These are phyloP conservation scores for Capromys pilorides DNA, from an alignment of 2,797 vertebrate species.

Conservation along the genomic window DNA sequence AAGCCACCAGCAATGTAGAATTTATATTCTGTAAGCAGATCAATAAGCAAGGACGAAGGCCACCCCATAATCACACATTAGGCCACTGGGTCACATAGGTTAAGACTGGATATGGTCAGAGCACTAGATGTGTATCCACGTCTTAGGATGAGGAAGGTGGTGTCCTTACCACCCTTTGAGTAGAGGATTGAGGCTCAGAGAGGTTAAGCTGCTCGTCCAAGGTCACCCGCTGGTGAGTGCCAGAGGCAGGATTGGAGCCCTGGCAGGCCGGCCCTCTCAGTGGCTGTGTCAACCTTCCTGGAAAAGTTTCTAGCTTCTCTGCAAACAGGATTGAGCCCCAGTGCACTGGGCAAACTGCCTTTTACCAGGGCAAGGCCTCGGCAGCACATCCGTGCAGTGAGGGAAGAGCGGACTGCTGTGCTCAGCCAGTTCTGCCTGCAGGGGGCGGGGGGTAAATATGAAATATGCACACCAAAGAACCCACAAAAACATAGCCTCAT, in stretches of 20 bases:
- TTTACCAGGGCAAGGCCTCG: neutral
- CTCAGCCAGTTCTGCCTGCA: neutral
- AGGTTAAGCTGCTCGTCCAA: neutral
- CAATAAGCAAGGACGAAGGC: neutral
- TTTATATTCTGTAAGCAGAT: neutral
- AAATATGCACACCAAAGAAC: no score
- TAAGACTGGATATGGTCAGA: rapidly evolving
- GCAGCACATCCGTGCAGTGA: neutral
- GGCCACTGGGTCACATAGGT: neutral
- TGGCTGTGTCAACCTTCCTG: neutral
- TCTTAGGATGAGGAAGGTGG: neutral
- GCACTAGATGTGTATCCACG: no score
- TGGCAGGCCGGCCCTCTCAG: neutral
- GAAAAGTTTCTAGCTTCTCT: neutral
- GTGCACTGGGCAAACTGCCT: neutral
- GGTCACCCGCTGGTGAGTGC: neutral
- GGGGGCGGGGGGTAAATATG: no score
- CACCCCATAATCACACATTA: rapidly evolving
- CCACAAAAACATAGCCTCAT: no score
- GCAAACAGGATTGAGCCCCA: neutral
- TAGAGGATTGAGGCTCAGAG: neutral
- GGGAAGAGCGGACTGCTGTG: neutral
- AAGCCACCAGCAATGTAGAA: neutral
- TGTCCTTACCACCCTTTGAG: neutral
- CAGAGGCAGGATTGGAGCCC: neutral